These are phyloP conservation scores for Cossypha heuglini DNA, from an alignment of 2,797 vertebrate genomes.

Conservation along the genomic window DNA sequence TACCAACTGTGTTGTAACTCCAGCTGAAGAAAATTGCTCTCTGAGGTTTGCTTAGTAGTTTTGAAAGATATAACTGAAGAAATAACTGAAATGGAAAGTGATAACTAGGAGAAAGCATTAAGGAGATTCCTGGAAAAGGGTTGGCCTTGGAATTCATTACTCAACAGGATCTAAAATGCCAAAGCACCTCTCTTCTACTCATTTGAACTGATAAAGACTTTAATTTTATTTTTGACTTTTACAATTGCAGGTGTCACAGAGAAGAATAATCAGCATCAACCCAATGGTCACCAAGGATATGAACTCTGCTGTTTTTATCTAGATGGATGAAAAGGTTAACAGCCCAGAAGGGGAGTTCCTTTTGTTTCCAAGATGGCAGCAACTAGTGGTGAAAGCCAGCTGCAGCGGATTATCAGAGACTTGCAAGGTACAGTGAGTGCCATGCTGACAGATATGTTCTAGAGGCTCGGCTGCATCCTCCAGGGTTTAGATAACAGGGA, in stretches of 20 bases:
- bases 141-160: not conserved
- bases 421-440: conserved; percentile 83
- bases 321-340: conserved; percentile 1
- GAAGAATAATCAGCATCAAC: not conserved
- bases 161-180: not conserved
- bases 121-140: not conserved
- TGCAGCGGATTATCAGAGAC: conserved; percentile 94
- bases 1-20: not conserved
- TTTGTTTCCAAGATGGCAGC: conserved; percentile 79
- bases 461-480: not conserved
- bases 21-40: not conserved
- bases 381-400: conserved; percentile 83
- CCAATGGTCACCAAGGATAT: not conserved
- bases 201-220: not conserved
- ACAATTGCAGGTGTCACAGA: conserved; percentile 20
- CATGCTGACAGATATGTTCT: not conserved
- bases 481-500: not conserved
- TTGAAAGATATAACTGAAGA: not conserved
- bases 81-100: not conserved
- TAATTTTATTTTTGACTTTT: not conserved
- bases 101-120: not conserved
- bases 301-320: not conserved
- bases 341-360: not conserved
- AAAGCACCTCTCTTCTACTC: not conserved
- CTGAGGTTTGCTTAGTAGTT: not conserved